Evolutionary conservation across 2,113 vertebrate genomes (phyloP).

Genomic region (Hyperoodon ampullatus): DNA sequence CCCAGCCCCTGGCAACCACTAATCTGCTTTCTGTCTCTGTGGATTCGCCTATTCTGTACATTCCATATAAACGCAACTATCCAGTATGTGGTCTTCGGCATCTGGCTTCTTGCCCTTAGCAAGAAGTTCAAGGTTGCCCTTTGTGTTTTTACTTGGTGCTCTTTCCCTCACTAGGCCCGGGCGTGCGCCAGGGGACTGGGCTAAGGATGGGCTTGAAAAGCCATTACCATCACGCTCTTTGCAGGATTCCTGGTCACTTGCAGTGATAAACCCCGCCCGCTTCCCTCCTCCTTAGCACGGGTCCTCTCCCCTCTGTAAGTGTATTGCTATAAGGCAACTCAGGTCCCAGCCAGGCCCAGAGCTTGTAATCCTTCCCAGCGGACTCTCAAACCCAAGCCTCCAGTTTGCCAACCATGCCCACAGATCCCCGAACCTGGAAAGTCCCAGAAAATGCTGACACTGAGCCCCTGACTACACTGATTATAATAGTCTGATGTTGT

Average conservation of each 20-base stretch:
- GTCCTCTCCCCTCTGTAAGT: not conserved
- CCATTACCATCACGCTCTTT: not conserved
- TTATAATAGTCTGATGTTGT: not conserved
- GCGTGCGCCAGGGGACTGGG: not conserved
- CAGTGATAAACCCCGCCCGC: not conserved
- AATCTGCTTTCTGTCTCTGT: not conserved
- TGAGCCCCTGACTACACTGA: not conserved
- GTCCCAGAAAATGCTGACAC: not conserved
- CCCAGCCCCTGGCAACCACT: not conserved
- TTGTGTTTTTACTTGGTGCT: not conserved
- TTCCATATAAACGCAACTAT: not conserved
- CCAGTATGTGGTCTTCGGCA: not conserved
- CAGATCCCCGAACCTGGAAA: not conserved
- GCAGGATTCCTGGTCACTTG: not conserved
- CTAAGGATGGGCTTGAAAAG: not conserved
- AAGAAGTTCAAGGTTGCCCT: not conserved
- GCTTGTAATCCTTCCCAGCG: not conserved
- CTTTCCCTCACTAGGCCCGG: not conserved
- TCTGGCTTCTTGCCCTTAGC: not conserved
- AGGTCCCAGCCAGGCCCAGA: not conserved
- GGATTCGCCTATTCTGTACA: not conserved
- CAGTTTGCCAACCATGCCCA: not conserved
- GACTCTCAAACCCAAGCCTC: not conserved
- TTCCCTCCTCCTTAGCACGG: not conserved
- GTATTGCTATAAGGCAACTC: not conserved